Percentiles rank a stretch among this genome's conserved stretches.
Evolutionary conservation across 2,797 vertebrate genomes (phyloP).

Genomic region (Enteromius treurensis): DNA sequence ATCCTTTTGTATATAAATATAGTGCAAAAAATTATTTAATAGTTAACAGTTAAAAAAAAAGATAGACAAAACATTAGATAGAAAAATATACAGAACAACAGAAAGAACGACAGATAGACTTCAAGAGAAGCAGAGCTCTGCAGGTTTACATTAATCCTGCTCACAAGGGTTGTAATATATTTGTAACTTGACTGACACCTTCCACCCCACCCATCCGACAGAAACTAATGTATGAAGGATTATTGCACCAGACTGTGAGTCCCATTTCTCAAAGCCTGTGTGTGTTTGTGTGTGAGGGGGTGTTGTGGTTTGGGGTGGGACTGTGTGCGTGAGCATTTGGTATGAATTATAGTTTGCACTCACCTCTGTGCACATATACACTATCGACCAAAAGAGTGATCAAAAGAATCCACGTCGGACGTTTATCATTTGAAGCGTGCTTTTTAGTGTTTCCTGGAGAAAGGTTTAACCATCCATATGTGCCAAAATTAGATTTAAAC

Average conservation of each 20-base stretch:
- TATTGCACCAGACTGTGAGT: constrained; percentile 51
- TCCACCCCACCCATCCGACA: constrained; percentile 46
- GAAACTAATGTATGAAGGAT: constrained; percentile 52
- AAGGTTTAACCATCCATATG: constrained; percentile 22
- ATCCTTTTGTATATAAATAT: background rate
- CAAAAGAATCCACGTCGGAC: constrained; percentile 28
- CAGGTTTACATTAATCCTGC: constrained; percentile 34
- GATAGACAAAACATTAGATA: background rate
- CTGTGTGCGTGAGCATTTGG: constrained; percentile 49
- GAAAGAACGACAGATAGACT: background rate
- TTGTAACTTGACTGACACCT: constrained; percentile 36
- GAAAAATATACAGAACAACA: background rate
- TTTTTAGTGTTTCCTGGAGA: constrained; percentile 41
- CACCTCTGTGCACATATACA: constrained; percentile 38
- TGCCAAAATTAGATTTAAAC: constrained; percentile 40
- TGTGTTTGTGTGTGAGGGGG: constrained; percentile 36
- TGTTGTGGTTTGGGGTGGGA: constrained; percentile 34
- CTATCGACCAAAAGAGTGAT: constrained; percentile 31
- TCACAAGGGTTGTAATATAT: constrained; percentile 33
- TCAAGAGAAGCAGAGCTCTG: constrained; percentile 7
- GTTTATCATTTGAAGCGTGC: constrained; percentile 15
- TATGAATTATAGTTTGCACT: constrained; percentile 44
- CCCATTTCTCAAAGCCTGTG: constrained; percentile 42
- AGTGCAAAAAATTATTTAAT: background rate
- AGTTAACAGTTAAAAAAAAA: too few relatives aligned